phyloP scores from a whole-genome alignment of 2,888 invertebrate genomes.

The Stenichneumon culpator region DNA sequence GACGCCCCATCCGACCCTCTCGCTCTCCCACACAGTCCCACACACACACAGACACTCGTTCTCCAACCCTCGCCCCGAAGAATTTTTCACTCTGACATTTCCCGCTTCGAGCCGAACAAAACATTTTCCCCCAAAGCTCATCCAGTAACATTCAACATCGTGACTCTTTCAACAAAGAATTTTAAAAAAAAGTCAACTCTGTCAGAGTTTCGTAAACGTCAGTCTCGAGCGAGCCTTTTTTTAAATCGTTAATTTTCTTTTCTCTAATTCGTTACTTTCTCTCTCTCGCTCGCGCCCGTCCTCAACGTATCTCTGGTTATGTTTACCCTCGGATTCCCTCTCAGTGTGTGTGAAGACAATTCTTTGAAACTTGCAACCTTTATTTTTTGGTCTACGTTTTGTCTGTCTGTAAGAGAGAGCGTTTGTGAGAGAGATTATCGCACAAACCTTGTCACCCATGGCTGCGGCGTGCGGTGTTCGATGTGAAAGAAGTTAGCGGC shows the following conservation, averaged over 20 bases:
- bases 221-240: no score
- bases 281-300: no score
- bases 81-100: conserved; percentile 9
- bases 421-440: conserved; percentile 72
- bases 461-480: conserved; percentile 87
- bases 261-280: no score
- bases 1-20: conserved; percentile 27
- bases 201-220: no score
- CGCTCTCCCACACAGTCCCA: conserved; percentile 1
- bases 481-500: conserved; percentile 87
- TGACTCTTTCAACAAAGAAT: neutral
- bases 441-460: conserved; percentile 85
- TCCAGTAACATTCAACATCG: conserved; percentile 5
- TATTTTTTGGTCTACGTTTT: conserved; percentile 44
- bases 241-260: no score
- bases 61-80: neutral
- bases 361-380: no score
- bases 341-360: neutral
- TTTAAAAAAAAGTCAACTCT: no score
- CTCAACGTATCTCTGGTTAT: no score
- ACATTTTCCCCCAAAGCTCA: conserved; percentile 9
- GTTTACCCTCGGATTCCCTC: neutral
- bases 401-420: conserved; percentile 54
- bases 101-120: conserved; percentile 4
- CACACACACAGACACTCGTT: neutral